These are phyloP conservation scores for Allacma fusca DNA, from an alignment of 2,888 invertebrate genomes.

Conservation along the genomic window DNA sequence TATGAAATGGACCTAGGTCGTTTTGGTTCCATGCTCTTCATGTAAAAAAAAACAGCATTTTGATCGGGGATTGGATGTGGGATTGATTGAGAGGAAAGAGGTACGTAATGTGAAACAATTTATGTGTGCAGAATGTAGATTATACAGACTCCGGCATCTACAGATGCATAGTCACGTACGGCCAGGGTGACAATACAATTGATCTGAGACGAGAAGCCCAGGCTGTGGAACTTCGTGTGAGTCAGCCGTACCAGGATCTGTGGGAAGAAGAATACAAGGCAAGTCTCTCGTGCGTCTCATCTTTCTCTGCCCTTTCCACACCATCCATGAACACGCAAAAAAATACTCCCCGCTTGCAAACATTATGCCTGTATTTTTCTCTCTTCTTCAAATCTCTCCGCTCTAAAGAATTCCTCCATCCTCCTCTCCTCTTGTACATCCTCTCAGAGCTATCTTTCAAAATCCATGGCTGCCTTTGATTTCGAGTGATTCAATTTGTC, in stretches of 20 bases:
- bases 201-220: conserved; percentile 35
- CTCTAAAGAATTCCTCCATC: conserved; percentile 11
- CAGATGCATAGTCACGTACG: conserved; percentile 48
- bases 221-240: conserved; percentile 47
- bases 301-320: conserved; percentile 30
- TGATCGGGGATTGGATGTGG: conserved; percentile 19
- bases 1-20: too few species aligned
- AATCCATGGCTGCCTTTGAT: background rate
- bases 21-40: too few species aligned
- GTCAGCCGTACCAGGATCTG: conserved; percentile 41
- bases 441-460: background rate
- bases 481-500: background rate
- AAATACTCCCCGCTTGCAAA: background rate
- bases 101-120: conserved; percentile 28
- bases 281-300: conserved; percentile 26
- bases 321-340: background rate
- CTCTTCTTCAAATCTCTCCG: background rate
- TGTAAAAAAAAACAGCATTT: conserved; percentile 14
- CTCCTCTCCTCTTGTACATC: background rate
- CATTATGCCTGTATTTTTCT: conserved; percentile 20
- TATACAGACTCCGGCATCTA: conserved; percentile 46
- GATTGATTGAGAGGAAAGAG: conserved; percentile 32
- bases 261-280: conserved; percentile 48
- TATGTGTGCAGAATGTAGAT: conserved; percentile 43
- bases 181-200: conserved; percentile 23